Percentiles rank a stretch among this genome's conserved stretches.
Evolutionary conservation across 2,888 invertebrate species (phyloP).

Genomic region (Himalopsyche japonica): DNA sequence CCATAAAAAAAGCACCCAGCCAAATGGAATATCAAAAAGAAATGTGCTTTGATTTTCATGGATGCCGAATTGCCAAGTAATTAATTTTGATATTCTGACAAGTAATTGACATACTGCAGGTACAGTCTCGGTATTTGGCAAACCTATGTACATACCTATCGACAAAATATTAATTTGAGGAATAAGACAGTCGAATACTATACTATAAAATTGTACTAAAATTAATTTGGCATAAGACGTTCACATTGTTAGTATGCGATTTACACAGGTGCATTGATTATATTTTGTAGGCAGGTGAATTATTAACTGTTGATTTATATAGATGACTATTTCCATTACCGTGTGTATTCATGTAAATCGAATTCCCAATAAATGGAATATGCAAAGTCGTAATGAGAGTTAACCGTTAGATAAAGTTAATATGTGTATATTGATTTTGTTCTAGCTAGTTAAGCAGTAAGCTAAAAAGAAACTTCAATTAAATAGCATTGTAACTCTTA

Average conservation of each 20-base stretch:
- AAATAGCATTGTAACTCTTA: conserved; percentile 4
- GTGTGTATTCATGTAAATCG: background rate
- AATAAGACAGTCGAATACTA: too few species aligned
- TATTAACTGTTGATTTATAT: background rate
- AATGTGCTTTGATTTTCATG: too few species aligned
- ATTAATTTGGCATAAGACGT: background rate
- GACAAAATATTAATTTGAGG: too few species aligned
- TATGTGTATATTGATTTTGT: background rate
- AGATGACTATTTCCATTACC: background rate
- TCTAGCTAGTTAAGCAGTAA: background rate
- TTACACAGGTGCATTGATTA: background rate
- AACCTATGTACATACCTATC: too few species aligned
- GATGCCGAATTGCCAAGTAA: too few species aligned
- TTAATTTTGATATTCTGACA: too few species aligned
- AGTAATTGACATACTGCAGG: too few species aligned
- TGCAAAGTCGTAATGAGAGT: background rate
- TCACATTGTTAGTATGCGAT: background rate
- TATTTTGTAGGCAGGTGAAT: background rate
- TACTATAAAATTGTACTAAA: too few species aligned
- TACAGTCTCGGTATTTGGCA: too few species aligned
- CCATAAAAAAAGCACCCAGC: too few species aligned
- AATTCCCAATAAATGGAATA: background rate
- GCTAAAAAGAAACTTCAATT: background rate
- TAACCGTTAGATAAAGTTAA: background rate
- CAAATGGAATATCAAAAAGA: too few species aligned